Conservation (phyloP, 2,113 vertebrate species). For the Toxostoma redivivum region DNA sequence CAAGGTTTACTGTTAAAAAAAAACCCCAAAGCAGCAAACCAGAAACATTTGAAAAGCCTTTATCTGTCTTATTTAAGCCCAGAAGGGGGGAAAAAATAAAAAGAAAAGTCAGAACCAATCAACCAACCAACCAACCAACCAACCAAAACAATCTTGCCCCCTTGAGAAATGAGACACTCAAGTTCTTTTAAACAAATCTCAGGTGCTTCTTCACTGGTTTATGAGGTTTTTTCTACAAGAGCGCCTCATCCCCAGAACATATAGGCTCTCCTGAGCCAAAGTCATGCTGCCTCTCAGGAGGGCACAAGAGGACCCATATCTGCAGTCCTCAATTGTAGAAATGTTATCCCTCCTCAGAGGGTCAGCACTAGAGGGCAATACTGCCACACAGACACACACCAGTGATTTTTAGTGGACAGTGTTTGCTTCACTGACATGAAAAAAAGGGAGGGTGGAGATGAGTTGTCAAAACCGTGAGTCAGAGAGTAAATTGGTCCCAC, state of each 20-base stretch:
- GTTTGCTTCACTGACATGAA: not conserved
- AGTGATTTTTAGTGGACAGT: not conserved
- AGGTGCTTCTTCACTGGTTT: not conserved
- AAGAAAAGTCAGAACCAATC: not conserved
- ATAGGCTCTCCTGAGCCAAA: not conserved
- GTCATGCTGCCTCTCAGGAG: not conserved
- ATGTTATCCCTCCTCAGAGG: not conserved
- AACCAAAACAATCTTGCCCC: accelerated
- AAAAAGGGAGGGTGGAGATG: conserved; percentile 32
- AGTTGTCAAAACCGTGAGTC: conserved; percentile 25
- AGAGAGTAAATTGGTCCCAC: conserved; percentile 26
- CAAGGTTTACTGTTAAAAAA: not conserved
- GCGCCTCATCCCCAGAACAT: not conserved
- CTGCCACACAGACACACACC: not conserved
- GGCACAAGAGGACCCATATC: not conserved
- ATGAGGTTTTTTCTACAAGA: not conserved
- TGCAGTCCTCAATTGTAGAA: not conserved
- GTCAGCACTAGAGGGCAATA: conserved; percentile 63
- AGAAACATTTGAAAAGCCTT: not conserved
- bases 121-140: not conserved
- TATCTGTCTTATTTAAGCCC: not conserved
- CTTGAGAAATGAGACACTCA: not conserved
- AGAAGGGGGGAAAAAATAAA: accelerated
- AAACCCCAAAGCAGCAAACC: accelerated
- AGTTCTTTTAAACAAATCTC: not conserved